Base-by-base conservation (phyloP, 2,113 vertebrate species). In the Marcusenius ussheri region DNA sequence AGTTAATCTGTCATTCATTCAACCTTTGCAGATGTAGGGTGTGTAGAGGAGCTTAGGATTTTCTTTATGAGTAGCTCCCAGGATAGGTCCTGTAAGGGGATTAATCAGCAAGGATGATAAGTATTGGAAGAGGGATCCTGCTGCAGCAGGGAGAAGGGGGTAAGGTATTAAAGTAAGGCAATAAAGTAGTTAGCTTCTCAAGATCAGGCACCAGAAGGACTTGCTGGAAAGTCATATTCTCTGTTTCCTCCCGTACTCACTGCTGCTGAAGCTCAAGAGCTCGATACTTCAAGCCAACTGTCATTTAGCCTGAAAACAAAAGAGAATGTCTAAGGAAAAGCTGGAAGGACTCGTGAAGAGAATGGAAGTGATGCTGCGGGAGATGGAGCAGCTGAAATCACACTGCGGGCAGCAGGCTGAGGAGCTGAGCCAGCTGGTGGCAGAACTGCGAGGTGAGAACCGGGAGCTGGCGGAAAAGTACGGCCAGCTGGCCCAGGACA, bases 321-420 rank as follows among this genome's bases (percentile, higher is more conserved):
- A 88, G 90, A 83, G 91, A 86, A 97, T 97, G 97, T 97, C 97
- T 3, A 96, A 94, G 91, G 97, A 98, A 86, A 97, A 97, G 90
- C 94, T 98, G 92, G 97, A 98, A 91, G 95, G 95, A 0, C 93
- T 98, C 92, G 96, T 97, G 92, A 96, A 96, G 93, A 96, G 95
- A 92, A 97, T 97, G 96, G 97, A 98, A 94, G 96, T 97, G 91
- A 97, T 97, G 89, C 95, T 98, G 19, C 94, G 94, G 0, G 97
- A 97, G 93, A 97, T 97, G 91, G 97, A 97, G 94, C 97, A 97
- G 92, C 94, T 98, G 91, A 98, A 98, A 94, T 91, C 94, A 66
- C 97, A 97, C 93, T 97, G 97, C 39, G 96, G 96, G 83, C 96
- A 95, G 94, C 97, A 97, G 94, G 96, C 95, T 0, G 96, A 97